These are phyloP conservation scores for Hybos culiciformis DNA, from an alignment of 2,888 invertebrate genomes.

Conservation along the genomic window DNA sequence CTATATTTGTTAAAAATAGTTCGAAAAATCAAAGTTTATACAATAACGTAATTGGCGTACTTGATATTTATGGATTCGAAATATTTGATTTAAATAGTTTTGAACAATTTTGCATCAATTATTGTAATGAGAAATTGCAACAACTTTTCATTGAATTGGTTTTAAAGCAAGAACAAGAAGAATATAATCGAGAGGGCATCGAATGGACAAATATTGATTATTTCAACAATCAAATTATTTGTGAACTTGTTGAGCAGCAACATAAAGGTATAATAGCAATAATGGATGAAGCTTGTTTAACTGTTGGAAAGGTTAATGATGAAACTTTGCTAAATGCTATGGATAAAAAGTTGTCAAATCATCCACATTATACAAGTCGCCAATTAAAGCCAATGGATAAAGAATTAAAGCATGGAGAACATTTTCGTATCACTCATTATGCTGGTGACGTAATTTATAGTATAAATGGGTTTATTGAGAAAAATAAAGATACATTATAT, in stretches of 20 bases:
- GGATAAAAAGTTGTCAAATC: conserved; percentile 73
- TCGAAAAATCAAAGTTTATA: conserved; percentile 27
- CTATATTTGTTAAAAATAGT: conserved; percentile 66
- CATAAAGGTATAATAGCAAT: conserved; percentile 86
- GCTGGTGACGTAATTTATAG: conserved; percentile 93
- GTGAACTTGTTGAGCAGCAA: conserved; percentile 86
- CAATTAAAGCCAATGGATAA: conserved; percentile 73
- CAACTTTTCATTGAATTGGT: conserved; percentile 96
- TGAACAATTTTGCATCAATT: conserved; percentile 98
- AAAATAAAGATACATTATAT: conserved; percentile 92
- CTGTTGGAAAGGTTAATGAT: conserved; percentile 80
- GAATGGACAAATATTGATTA: conserved; percentile 90
- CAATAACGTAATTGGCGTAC: conserved; percentile 53
- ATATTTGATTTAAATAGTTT: conserved; percentile 95
- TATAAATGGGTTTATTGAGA: conserved; percentile 85
- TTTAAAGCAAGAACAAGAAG: conserved; percentile 95
- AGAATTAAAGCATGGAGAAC: conserved; percentile 58
- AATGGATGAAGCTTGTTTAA: conserved; percentile 94
- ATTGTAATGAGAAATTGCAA: conserved; percentile 96
- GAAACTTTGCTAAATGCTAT: conserved; percentile 81
- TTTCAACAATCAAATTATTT: conserved; percentile 94
- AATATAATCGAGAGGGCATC: conserved; percentile 90
- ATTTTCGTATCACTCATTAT: conserved; percentile 83
- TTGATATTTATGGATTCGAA: conserved; percentile 98
- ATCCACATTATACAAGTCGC: conserved; percentile 82